Evolutionary conservation across 2,888 invertebrate genomes (phyloP).

Genomic region (Cremastinae sp.): DNA sequence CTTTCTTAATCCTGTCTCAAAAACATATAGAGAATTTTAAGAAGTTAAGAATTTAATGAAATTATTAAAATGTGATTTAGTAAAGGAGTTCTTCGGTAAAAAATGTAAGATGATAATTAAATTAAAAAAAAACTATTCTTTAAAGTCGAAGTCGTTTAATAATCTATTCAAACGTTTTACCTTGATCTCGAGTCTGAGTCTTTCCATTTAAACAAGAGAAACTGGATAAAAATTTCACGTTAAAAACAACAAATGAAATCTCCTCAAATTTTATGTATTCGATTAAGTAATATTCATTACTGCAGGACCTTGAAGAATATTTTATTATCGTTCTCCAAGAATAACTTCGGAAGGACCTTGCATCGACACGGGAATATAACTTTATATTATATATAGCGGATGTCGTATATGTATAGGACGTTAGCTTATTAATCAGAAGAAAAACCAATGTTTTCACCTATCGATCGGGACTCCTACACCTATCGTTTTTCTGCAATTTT

Average conservation of each 20-base stretch:
- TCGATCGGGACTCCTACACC: conserved; percentile 14
- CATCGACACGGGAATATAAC: conserved; percentile 7
- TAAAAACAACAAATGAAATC: neutral
- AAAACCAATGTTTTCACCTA: conserved; percentile 28
- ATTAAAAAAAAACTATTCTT: too few species aligned
- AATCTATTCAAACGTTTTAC: too few species aligned
- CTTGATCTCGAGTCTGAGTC: too few species aligned
- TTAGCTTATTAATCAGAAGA: conserved; percentile 42
- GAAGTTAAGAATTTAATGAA: too few species aligned
- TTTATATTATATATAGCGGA: conserved; percentile 18
- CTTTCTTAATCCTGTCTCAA: too few species aligned
- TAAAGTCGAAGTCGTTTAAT: too few species aligned
- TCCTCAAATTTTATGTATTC: too few species aligned
- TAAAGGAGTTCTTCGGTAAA: too few species aligned
- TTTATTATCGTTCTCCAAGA: conserved; percentile 15
- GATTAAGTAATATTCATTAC: too few species aligned
- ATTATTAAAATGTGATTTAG: too few species aligned
- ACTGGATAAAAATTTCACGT: neutral
- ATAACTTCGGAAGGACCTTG: conserved; percentile 24
- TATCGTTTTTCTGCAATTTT: neutral
- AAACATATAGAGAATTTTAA: too few species aligned
- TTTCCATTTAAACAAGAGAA: conserved; percentile 1
- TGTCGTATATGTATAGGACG: conserved; percentile 18
- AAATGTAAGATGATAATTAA: too few species aligned
- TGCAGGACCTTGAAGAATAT: conserved; percentile 27